These are phyloP conservation scores for Phymatocera aterrima DNA, from an alignment of 2,888 invertebrate genomes.

Conservation along the genomic window DNA sequence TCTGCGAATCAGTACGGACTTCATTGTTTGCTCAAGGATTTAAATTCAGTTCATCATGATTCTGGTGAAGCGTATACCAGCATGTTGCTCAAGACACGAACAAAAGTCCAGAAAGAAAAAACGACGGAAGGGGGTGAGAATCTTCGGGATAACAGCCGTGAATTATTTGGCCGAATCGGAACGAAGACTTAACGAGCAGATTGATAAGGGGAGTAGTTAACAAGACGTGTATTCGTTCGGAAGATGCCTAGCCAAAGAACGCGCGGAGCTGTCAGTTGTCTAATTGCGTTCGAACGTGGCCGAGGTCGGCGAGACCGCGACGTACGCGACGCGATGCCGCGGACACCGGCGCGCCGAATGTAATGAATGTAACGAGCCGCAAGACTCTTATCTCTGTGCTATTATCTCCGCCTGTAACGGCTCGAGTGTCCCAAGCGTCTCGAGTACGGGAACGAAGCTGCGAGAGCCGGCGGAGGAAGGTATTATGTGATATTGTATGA, in stretches of 20 bases:
- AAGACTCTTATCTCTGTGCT: constrained; percentile 63
- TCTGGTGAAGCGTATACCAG: neutral
- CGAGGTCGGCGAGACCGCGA: constrained; percentile 55
- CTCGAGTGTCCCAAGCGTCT: constrained; percentile 27
- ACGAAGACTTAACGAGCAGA: constrained; percentile 6
- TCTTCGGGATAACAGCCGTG: too few relatives aligned
- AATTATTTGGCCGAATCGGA: constrained; percentile 18
- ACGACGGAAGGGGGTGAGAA: neutral
- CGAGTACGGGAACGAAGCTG: constrained; percentile 32
- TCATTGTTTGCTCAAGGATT: neutral
- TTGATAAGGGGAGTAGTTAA: constrained; percentile 39
- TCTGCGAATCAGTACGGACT: neutral
- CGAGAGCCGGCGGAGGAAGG: neutral
- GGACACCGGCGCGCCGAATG: constrained; percentile 34
- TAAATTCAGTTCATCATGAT: too few relatives aligned
- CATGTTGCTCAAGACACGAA: neutral
- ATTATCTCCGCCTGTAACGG: constrained; percentile 61
- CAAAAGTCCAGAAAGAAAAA: neutral
- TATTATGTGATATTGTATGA: constrained; percentile 55
- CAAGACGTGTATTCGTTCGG: constrained; percentile 1
- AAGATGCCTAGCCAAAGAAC: neutral
- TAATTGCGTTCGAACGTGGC: constrained; percentile 36
- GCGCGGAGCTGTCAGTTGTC: constrained; percentile 37
- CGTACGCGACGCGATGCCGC: neutral
- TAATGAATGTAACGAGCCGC: constrained; percentile 60